These are phyloP conservation scores for Pristionchus mayeri DNA, from an alignment of 2,888 invertebrate genomes.

Conservation along the genomic window DNA sequence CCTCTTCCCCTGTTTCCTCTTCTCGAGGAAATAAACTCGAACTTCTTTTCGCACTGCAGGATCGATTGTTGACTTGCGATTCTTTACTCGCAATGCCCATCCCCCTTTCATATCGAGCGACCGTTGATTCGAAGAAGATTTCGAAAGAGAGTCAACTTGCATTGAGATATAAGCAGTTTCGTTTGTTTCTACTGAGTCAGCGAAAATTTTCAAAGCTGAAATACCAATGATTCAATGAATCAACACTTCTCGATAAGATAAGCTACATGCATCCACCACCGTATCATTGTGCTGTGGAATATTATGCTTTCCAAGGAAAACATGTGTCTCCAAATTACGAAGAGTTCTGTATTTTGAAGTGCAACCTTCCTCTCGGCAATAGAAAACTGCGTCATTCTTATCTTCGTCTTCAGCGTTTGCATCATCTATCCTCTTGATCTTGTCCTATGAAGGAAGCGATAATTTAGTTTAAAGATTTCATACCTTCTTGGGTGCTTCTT, in stretches of 20 bases:
- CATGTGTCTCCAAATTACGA: background rate
- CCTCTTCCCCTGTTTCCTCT: constrained; percentile 3
- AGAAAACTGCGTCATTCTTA: background rate
- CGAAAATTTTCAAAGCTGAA: background rate
- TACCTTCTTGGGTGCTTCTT: background rate
- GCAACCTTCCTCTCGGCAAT: background rate
- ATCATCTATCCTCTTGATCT: background rate
- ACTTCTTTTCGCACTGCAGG: background rate
- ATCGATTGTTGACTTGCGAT: background rate
- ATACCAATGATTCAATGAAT: background rate
- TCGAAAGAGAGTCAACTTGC: background rate
- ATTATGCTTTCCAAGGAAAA: background rate
- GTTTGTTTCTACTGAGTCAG: background rate
- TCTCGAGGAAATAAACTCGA: background rate
- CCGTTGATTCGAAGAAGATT: background rate
- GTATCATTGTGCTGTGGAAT: background rate
- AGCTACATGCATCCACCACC: background rate
- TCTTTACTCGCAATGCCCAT: background rate
- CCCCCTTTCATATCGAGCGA: background rate
- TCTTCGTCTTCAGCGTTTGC: no score
- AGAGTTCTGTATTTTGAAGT: background rate
- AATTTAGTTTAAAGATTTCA: no score
- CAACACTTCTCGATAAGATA: background rate
- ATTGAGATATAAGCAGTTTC: background rate
- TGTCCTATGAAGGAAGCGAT: no score